These are phyloP conservation scores for Hyposmocoma kahamanoa DNA, from an alignment of 1,140 invertebrate genomes.

Conservation along the genomic window DNA sequence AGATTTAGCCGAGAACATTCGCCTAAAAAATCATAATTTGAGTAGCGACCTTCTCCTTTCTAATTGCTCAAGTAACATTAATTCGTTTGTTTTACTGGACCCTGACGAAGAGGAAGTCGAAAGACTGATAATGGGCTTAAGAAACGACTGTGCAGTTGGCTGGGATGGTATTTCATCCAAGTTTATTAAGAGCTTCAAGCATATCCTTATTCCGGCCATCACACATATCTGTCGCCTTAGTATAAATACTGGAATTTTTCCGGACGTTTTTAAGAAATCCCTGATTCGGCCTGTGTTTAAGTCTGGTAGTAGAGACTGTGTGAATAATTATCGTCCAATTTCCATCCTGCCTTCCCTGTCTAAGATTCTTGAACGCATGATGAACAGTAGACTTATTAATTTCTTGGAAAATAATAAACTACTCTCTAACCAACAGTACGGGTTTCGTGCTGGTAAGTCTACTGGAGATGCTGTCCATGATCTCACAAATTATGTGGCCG, in stretches of 20 bases:
- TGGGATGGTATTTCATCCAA: no score
- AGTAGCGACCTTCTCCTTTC: neutral
- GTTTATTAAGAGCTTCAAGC: neutral
- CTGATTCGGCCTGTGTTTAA: no score
- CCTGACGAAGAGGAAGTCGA: neutral
- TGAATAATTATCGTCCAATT: neutral
- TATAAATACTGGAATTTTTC: neutral
- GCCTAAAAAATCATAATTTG: neutral
- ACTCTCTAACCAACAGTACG: neutral
- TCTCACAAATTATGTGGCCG: neutral
- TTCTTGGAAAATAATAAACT: neutral
- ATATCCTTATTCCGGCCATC: neutral
- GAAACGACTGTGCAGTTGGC: neutral
- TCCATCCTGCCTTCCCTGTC: neutral
- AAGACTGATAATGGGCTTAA: neutral
- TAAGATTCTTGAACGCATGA: constrained; percentile 2
- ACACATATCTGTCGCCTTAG: neutral
- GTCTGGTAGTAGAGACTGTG: constrained; percentile 1
- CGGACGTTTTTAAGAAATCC: neutral
- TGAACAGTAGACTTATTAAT: neutral
- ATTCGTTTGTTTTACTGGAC: no score
- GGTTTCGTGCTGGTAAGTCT: neutral
- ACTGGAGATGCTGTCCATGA: constrained; percentile 1
- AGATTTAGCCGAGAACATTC: neutral
- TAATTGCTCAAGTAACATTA: no score